Evolutionary conservation across 2,888 invertebrate species (phyloP), one percentile per base, ranked within the genome.

Genomic region (Drosophila nigritarsus): DNA sequence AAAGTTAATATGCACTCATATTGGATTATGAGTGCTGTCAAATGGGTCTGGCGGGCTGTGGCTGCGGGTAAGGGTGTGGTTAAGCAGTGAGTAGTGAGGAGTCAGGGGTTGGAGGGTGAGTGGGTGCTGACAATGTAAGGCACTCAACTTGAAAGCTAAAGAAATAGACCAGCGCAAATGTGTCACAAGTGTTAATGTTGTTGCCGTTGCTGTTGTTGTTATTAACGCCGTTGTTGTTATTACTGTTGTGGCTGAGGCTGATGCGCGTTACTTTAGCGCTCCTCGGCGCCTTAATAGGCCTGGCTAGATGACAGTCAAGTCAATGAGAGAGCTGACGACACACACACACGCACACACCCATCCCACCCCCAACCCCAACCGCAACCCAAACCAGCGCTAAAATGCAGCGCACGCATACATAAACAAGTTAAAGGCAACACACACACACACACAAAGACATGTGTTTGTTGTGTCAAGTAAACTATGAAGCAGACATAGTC

Each of bases 1-100:
- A 84, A 87, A 89, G 85, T 84, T 85, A 85, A 85, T 89, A 85
- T 84, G 89, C 89, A 70, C 85, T 89, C 87, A 87, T 85, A 85
- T 85, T 87, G 82, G 85, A 89, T 85, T 89, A 85, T 89, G 85
- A 89, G 85, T 87, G 85, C 88, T 80, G 75, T 82, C 71, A 89
- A 89, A 87, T 82, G 89, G 70, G 77, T 58, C 78, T 75, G 58
- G 50, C 63, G 50, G 61, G 48, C 5, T 24, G 20, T n/a, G 18
- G 15, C 4, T 15, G 27, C 27, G 15, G 6, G 29, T 13, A 6
- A 24, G 38, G 5, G 24, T 27, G 45, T 53, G 15, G 51, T 20
- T 27, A 13, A 2, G 29, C 6, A 5, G 15, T 32, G 36, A 15
- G 15, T 2, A 0, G n/a, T 18, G 51, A 13, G 63, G 7, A 0